Base-by-base conservation (phyloP, 2,888 invertebrate genomes). In the Chrysolina americana region DNA sequence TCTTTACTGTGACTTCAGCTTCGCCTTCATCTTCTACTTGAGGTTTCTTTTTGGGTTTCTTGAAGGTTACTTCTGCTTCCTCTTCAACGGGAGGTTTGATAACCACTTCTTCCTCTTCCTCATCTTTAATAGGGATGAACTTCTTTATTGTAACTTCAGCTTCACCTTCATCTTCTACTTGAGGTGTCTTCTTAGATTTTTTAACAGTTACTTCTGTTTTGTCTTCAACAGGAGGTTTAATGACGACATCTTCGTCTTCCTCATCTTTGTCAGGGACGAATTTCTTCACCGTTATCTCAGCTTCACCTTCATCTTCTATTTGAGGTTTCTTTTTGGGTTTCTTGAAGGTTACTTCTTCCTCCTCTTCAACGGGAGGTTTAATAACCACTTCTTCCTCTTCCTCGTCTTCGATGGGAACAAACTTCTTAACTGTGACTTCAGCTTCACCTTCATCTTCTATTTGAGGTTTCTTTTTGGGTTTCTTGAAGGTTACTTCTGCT, bases 11-110 rank as follows among this genome's bases (percentile, higher is more conserved):
- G n/a, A 80, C 71, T 53, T 83, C 80, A 23, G 80, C 77, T 63
- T 83, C 85, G 11, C 62, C 75, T 83, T 83, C 72, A 68, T 72
- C 80, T 17, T 44, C 47, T 65, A 47, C 1, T 64, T 69, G 59
- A 64, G 48, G 71, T 68, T 69, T 73, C 15, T 65, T 73, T 68
- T 69, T 76, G 48, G 71, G 47, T 71, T 69, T 81, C 70, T 78
- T 76, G 36, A 80, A 70, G 15, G 86, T 77, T 84, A 79, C 21
- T 48, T 79, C 93, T 82, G 78, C 71, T 78, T 83, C 72, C 83
- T 91, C 90, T 82, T 90, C 89, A 76, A 89, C 89, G 82, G 91
- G 90, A 82, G 91, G 90, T 84, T 83, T 63, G 6, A 41, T 41
- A 10, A 28, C 11, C 0, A 9, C 63, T 28, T 63, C 17, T 36